Evolutionary conservation across 2,888 invertebrate genomes (phyloP).

Genomic region (Thymelicus acteon): DNA sequence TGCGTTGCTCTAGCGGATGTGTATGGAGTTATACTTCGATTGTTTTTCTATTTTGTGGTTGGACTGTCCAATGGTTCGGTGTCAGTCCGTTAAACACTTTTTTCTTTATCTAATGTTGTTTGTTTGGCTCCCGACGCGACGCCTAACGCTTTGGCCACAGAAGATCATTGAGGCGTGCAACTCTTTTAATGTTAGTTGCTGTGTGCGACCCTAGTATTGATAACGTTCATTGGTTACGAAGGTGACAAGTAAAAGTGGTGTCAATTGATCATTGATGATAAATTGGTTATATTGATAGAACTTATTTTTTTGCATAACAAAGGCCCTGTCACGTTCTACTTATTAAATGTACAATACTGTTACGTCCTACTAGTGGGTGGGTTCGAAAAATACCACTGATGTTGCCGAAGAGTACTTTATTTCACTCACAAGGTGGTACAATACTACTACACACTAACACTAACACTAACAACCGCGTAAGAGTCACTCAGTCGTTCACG

Average conservation of each 20-base stretch:
- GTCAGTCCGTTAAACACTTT: slow-evolving; percentile 44
- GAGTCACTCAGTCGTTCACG: too few species aligned
- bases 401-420: too few species aligned
- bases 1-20: too few species aligned
- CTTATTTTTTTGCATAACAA: background rate
- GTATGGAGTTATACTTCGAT: too few species aligned
- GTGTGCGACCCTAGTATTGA: slow-evolving; percentile 54
- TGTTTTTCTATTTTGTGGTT: too few species aligned
- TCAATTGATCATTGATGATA: background rate
- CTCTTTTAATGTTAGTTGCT: slow-evolving; percentile 91
- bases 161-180: slow-evolving; percentile 98
- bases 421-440: too few species aligned
- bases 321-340: slow-evolving; percentile 10
- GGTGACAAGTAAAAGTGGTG: background rate
- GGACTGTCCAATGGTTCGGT: slow-evolving; percentile 45
- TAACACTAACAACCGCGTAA: too few species aligned
- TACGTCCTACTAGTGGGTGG: too few species aligned
- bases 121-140: slow-evolving; percentile 70
- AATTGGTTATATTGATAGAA: background rate
- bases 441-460: too few species aligned
- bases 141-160: slow-evolving; percentile 85
- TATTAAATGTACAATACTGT: slow-evolving; percentile 5
- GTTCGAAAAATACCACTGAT: too few species aligned
- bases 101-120: slow-evolving; percentile 68
- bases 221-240: slow-evolving; percentile 46